Base-by-base conservation (phyloP, 2,888 invertebrate genomes). In the Parascotia fuliginaria region DNA sequence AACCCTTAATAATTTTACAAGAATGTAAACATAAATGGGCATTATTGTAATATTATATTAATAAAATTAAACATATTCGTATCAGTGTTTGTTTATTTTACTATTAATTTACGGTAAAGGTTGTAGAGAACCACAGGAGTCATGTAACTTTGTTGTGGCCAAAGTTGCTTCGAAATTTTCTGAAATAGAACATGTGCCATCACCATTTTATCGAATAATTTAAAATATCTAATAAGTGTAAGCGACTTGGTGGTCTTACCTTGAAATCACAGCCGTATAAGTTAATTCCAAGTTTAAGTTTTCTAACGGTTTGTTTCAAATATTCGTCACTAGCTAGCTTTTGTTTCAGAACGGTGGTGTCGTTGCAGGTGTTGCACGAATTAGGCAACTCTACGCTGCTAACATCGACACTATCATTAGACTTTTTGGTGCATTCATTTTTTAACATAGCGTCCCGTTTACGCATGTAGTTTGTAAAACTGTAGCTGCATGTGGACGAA, bases 231-330 rank as follows among this genome's bases (percentile, higher is more conserved):
- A n/a, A n/a, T n/a, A n/a, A n/a, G n/a, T n/a, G n/a, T n/a, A n/a
- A n/a, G n/a, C n/a, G n/a, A 3, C 19, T 19, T 5, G 7, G 0
- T 14, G 14, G 9, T n/a, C 32, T 39, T 27, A 89, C 92, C 85
- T 89, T 89, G 59, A 92, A 92, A 73, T 92, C 81, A 48, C 92
- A 92, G 6, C 92, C 92, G 46, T 87, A 92, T 38, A 89, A 63
- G 52, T 90, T 85, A 24, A 92, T 86, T n/a, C 90, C 92, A 16
- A 83, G 52, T 66, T 90, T 92, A 2, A 92, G 77, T 61, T 85
- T 89, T 38, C 82, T 83, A 0, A 92, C 65, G 4, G 87, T 88
- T 43, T 70, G 60, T 54, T 79, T 84, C 19, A 90, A 70, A 29
- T 78, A 63, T 9, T 73, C 69, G 47, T 90, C 77, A 13, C 75